Conservation (phyloP, 2,797 vertebrate species). For the Microctenopoma stevenorrisi region DNA sequence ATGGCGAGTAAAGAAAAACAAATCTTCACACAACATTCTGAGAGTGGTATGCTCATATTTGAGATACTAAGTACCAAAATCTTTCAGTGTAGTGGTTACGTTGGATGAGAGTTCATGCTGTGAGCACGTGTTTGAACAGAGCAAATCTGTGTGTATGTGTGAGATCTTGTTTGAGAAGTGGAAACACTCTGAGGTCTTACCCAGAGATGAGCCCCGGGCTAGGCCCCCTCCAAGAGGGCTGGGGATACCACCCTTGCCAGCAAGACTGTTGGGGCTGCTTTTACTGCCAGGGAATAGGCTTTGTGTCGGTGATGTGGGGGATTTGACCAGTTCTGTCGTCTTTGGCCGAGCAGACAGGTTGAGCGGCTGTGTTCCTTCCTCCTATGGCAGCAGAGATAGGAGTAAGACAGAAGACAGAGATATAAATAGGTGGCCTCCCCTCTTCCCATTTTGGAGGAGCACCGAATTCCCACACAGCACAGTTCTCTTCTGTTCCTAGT, state of each 20-base stretch:
- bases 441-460: slow-evolving; percentile 70
- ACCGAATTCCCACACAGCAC: slow-evolving; percentile 86
- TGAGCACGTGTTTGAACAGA: slow-evolving; percentile 23
- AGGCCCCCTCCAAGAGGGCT: slow-evolving; percentile 91
- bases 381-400: slow-evolving; percentile 80
- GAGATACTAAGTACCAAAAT: not conserved
- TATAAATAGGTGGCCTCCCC: slow-evolving; percentile 60
- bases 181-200: slow-evolving; percentile 78
- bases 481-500: slow-evolving; percentile 73
- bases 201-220: slow-evolving; percentile 88
- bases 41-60: slow-evolving; percentile 17
- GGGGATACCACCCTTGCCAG: slow-evolving; percentile 89
- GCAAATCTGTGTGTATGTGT: slow-evolving; percentile 30
- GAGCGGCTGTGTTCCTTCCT: slow-evolving; percentile 95
- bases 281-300: slow-evolving; percentile 91
- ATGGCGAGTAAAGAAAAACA: slow-evolving; percentile 10
- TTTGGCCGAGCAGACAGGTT: slow-evolving; percentile 96
- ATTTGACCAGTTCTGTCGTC: slow-evolving; percentile 91
- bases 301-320: slow-evolving; percentile 92
- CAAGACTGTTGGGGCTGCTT: slow-evolving; percentile 88
- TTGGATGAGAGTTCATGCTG: not conserved
- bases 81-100: slow-evolving; percentile 6
- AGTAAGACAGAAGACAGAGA: slow-evolving; percentile 72
- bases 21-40: slow-evolving; percentile 3
- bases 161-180: slow-evolving; percentile 28